These are phyloP conservation scores for Anisognathus igniventris DNA, from an alignment of 2,797 vertebrate species.

Conservation along the genomic window DNA sequence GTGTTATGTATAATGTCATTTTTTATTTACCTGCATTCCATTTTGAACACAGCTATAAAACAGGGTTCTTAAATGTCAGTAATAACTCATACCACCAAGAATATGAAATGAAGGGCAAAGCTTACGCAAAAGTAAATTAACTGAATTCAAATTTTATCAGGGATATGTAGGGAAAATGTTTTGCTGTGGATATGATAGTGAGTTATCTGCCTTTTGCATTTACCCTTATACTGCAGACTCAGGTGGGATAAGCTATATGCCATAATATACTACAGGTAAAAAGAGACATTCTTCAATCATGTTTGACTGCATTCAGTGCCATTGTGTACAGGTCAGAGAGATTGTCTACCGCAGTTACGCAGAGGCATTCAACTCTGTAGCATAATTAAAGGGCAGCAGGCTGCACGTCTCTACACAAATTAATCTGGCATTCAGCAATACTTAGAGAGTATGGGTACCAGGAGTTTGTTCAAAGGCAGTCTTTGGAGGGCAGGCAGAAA, in stretches of 20 bases:
- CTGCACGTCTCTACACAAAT: background rate
- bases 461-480: background rate
- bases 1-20: conserved; percentile 34
- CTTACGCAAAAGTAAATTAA: conserved; percentile 39
- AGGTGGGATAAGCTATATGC: background rate
- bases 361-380: background rate
- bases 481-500: background rate
- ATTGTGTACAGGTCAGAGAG: background rate
- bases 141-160: conserved; percentile 36
- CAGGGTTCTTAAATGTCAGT: conserved; percentile 57
- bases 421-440: background rate
- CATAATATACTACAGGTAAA: background rate
- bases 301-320: background rate
- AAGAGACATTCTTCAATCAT: background rate
- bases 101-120: conserved; percentile 51
- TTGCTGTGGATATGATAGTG: background rate
- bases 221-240: background rate
- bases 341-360: background rate
- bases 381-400: background rate
- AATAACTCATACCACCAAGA: conserved; percentile 46
- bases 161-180: conserved; percentile 1
- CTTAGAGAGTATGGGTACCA: background rate
- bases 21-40: conserved; percentile 65
- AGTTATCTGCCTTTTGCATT: conserved; percentile 29
- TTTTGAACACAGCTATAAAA: conserved; percentile 51